These are phyloP conservation scores for Catharus ustulatus DNA, from an alignment of 2,797 vertebrate genomes.

Conservation along the genomic window DNA sequence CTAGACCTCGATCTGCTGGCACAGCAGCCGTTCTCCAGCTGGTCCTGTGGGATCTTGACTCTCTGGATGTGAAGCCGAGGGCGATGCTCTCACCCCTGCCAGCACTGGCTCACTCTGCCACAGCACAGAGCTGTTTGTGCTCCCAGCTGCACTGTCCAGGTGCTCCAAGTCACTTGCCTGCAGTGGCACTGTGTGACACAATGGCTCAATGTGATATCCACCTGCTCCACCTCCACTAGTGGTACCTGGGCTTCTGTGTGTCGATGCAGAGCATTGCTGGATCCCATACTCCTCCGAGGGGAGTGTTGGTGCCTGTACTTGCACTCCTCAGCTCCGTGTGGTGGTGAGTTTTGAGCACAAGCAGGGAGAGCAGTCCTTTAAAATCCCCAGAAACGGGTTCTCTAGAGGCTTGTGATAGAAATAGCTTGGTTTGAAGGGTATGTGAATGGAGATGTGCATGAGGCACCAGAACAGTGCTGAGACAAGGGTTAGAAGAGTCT, in stretches of 20 bases:
- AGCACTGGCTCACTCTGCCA: background rate
- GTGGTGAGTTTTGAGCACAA: too few species aligned
- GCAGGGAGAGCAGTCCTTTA: background rate
- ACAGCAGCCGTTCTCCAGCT: background rate
- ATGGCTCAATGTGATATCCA: background rate
- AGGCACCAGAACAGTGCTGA: background rate
- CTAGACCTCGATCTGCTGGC: background rate
- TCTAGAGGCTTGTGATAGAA: background rate
- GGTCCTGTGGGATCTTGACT: background rate
- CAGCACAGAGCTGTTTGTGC: background rate
- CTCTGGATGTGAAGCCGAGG: background rate
- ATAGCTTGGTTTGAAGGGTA: background rate
- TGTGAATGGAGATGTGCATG: background rate
- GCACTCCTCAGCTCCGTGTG: too few species aligned
- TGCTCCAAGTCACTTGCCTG: background rate
- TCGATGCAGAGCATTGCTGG: too few species aligned
- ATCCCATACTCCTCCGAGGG: too few species aligned
- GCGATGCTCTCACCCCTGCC: background rate
- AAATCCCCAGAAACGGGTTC: background rate
- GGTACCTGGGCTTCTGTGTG: too few species aligned
- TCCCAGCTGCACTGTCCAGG: background rate
- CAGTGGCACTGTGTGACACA: background rate
- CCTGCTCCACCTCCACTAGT: too few species aligned
- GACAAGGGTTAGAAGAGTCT: rapidly evolving
- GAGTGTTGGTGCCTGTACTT: too few species aligned